Conservation (phyloP, 2,888 invertebrate species). For the Machimus atricapillus region DNA sequence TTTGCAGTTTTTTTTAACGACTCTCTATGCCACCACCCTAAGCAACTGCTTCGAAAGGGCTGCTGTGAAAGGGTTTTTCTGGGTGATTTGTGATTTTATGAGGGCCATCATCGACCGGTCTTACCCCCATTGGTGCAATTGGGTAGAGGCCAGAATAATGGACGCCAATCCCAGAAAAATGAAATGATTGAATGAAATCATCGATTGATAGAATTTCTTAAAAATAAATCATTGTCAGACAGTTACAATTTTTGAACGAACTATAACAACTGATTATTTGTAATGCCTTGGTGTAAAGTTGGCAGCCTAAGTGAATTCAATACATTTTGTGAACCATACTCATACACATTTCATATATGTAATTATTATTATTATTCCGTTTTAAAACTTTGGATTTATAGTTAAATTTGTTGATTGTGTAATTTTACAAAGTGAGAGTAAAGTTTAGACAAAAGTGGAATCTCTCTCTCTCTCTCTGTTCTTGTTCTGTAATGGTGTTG, state of each 20-base stretch:
- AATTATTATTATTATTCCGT: no score
- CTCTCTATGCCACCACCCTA: background rate
- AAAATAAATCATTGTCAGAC: background rate
- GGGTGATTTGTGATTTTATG: background rate
- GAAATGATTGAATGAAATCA: background rate
- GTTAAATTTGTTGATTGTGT: no score
- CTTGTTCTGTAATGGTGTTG: no score
- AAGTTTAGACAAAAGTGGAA: no score
- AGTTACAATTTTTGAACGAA: no score
- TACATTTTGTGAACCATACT: no score
- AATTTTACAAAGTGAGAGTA: no score
- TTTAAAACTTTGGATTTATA: no score
- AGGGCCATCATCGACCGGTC: background rate
- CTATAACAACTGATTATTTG: background rate
- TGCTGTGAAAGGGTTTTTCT: background rate
- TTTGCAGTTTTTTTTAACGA: background rate
- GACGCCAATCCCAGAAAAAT: background rate
- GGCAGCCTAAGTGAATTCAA: no score
- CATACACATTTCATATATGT: no score
- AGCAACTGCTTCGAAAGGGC: background rate
- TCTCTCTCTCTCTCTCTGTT: no score
- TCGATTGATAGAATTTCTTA: background rate
- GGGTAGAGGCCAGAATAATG: background rate
- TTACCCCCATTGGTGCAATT: background rate
- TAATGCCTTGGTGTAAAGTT: no score